A percentile compares a stretch with the other conserved stretches of the same genome.
phyloP scores from a whole-genome alignment of 2,797 vertebrate genomes.

The Onychomys arenicola region DNA sequence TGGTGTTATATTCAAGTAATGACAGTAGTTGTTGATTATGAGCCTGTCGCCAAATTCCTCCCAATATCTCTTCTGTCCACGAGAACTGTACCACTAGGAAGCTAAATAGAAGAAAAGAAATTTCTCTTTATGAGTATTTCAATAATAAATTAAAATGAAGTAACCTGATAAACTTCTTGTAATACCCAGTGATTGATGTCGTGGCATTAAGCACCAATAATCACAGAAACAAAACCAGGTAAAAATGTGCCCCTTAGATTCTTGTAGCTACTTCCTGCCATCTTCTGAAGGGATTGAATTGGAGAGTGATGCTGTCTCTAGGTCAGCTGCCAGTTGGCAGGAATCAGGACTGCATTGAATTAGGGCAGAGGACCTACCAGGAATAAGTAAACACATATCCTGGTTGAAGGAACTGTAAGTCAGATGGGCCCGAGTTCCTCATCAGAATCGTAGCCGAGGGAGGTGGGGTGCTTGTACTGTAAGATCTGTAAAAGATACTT shows the following conservation, averaged over 20 bases:
- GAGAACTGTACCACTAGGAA: not conserved
- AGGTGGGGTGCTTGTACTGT: not conserved
- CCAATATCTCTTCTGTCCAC: not conserved
- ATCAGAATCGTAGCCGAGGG: not conserved
- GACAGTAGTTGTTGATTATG: not conserved
- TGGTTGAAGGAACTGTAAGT: not conserved
- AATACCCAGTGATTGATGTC: not conserved
- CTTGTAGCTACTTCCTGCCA: not conserved
- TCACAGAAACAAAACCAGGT: not conserved
- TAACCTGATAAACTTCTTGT: not conserved
- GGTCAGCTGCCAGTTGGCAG: not conserved
- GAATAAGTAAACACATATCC: not conserved
- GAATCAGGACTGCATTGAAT: not conserved
- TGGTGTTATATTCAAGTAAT: not conserved
- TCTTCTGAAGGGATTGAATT: not conserved
- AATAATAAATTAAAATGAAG: not conserved
- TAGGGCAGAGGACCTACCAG: not conserved
- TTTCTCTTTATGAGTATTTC: conserved; percentile 28
- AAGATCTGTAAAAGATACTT: not conserved
- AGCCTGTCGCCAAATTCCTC: not conserved
- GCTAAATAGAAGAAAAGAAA: not conserved
- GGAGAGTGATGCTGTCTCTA: not conserved
- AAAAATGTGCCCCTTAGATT: not conserved
- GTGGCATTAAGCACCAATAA: not conserved
- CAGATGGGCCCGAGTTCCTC: not conserved